These are phyloP conservation scores for Boleophthalmus pectinirostris DNA, from an alignment of 2,113 vertebrate genomes.

Conservation along the genomic window DNA sequence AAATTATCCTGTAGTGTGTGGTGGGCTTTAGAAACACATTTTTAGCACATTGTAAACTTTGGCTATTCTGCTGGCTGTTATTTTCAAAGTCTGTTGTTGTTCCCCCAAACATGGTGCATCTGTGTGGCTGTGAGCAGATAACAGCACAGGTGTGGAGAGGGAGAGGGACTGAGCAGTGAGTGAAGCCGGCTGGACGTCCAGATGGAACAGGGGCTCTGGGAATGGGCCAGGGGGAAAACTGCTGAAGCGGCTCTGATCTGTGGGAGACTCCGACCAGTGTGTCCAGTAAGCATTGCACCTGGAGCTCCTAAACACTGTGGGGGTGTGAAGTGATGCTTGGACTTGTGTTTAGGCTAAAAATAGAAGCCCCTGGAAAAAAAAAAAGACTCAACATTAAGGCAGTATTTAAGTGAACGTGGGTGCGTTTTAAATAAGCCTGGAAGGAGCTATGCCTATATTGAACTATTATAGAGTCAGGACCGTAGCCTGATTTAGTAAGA, in stretches of 20 bases:
- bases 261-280: conserved; percentile 2
- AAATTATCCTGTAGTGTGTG: too few relatives aligned
- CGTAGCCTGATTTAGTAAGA: too few relatives aligned
- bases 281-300: not conserved
- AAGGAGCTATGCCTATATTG: too few relatives aligned
- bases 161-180: conserved; percentile 1
- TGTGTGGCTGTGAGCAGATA: conserved; percentile 8
- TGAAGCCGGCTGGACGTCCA: conserved; percentile 41
- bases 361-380: not conserved
- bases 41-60: not conserved
- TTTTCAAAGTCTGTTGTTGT: not conserved
- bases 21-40: too few relatives aligned
- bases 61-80: not conserved
- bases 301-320: not conserved
- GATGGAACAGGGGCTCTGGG: conserved; percentile 36
- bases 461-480: too few relatives aligned
- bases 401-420: too few relatives aligned
- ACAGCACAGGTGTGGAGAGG: conserved; percentile 1
- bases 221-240: conserved; percentile 26
- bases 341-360: not conserved
- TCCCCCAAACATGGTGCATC: not conserved
- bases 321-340: not conserved
- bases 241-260: conserved; percentile 5
- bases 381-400: not conserved
- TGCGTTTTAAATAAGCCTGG: too few relatives aligned